Conservation (phyloP, 1,140 invertebrate species). For the Drosophila pachea region DNA sequence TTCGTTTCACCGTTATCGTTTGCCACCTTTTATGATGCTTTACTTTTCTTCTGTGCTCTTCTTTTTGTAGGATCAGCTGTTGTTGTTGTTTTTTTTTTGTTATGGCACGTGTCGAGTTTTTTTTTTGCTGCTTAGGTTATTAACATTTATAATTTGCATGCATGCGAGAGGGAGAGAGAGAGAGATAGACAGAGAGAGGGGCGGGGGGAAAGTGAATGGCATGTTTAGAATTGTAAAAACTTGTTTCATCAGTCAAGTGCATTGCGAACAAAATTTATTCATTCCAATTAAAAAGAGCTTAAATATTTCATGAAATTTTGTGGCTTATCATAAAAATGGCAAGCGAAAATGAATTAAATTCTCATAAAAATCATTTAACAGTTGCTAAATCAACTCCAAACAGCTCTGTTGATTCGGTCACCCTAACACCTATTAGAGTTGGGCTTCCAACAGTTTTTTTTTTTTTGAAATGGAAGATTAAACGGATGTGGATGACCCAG, state of each 20-base stretch:
- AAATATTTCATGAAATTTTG: neutral
- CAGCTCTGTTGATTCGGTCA: neutral
- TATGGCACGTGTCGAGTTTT: constrained; percentile 50
- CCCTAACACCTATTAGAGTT: neutral
- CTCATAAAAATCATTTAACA: neutral
- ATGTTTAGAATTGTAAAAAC: constrained; percentile 22
- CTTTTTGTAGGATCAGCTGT: constrained; percentile 50
- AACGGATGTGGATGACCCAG: no score
- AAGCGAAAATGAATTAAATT: neutral
- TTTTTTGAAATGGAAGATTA: no score
- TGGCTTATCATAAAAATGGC: constrained; percentile 8
- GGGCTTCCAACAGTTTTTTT: no score
- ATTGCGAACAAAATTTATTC: constrained; percentile 15
- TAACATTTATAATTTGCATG: constrained; percentile 56
- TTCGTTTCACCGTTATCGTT: constrained; percentile 31
- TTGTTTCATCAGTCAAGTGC: constrained; percentile 25
- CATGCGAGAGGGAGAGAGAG: neutral
- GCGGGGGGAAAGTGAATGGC: no score
- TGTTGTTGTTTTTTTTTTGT: constrained; percentile 18
- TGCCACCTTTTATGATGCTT: constrained; percentile 55
- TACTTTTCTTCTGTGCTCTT: constrained; percentile 14
- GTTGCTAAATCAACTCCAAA: constrained; percentile 1
- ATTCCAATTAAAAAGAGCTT: neutral
- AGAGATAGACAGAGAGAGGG: no score
- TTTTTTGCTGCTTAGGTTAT: constrained; percentile 39